Base-by-base conservation (phyloP, 2,797 vertebrate genomes). In the Hydrocynus forskahlii region DNA sequence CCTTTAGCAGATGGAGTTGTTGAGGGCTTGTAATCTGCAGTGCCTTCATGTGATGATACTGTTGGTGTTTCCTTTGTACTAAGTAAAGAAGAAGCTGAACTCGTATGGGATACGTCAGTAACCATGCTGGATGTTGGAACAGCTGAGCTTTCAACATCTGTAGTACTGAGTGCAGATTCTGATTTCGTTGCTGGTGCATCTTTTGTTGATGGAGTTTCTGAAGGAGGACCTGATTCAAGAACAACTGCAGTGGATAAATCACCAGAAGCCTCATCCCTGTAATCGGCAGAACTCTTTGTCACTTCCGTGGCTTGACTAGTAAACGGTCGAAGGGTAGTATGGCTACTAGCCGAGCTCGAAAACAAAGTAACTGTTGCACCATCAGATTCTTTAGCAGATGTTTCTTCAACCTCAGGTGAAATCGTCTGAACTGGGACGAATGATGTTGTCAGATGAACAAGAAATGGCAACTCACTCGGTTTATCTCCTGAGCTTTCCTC, bases 401-500 rank as follows among this genome's bases (percentile, higher is more conserved):
- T 76, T 38, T 48, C 40, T 72, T 5, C 38, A 64, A 75, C 16
- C 50, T 25, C 48, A 50, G 50, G 48, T 54, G 55, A 69, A 75
- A 21, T 14, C 25, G 76, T 71, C 21, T 81, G 75, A 21, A 48
- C 48, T 79, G 48, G 75, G 17, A 13, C 75, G 25, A 5, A 19
- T 48, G 72, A 19, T 74, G 72, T 52, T 63, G 57, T 71, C 40
- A 62, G 17, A 69, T 48, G 7, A 4, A 35, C 67, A 52, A 29
- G 14, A 69, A 75, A 10, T 0, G 35, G 66, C 25, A 60, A 13
- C 7, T 75, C 62, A 57, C 54, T 38, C 21, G 35, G 10, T 19
- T 50, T 59, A 29, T 80, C 70, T 70, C 67, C 77, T 81, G 84
- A 87, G 43, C 52, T 78, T 23, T 81, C 82, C 40, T 79, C 54